Conservation (phyloP, 2,888 invertebrate genomes). For the Stenodema calcarata region DNA sequence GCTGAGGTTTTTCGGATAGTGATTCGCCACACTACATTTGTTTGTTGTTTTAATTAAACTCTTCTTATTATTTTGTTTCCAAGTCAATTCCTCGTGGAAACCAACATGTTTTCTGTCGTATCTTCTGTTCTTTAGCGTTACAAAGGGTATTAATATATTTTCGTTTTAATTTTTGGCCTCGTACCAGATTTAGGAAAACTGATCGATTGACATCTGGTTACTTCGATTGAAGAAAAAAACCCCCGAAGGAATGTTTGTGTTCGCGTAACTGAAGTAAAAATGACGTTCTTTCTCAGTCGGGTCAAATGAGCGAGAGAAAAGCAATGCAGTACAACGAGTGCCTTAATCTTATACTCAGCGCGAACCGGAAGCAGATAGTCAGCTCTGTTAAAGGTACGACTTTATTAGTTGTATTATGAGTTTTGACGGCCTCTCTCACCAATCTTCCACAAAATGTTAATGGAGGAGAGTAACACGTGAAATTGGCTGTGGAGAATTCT, state of each 20-base stretch:
- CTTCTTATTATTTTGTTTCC: not conserved
- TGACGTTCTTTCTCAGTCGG: not conserved
- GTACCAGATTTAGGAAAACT: not conserved
- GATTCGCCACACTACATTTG: no score
- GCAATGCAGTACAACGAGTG: conserved; percentile 18
- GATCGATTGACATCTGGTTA: not conserved
- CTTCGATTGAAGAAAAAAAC: not conserved
- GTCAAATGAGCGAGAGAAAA: not conserved
- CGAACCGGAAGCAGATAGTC: not conserved
- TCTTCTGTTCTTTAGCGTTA: not conserved
- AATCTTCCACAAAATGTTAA: no score
- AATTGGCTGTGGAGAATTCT: no score
- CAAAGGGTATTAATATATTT: not conserved
- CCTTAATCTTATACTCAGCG: conserved; percentile 3
- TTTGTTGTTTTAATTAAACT: no score
- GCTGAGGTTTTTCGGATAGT: no score
- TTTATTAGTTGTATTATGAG: no score
- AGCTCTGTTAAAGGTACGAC: not conserved
- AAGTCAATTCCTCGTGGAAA: not conserved
- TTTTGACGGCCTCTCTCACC: no score
- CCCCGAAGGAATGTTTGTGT: not conserved
- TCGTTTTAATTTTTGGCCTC: not conserved
- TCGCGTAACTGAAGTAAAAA: not conserved
- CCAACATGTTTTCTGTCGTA: not conserved
- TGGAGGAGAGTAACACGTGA: no score